Percentiles rank a stretch among this genome's conserved stretches.
Conservation (phyloP, 2,113 vertebrate species). For the Cyprinodon variegatus region DNA sequence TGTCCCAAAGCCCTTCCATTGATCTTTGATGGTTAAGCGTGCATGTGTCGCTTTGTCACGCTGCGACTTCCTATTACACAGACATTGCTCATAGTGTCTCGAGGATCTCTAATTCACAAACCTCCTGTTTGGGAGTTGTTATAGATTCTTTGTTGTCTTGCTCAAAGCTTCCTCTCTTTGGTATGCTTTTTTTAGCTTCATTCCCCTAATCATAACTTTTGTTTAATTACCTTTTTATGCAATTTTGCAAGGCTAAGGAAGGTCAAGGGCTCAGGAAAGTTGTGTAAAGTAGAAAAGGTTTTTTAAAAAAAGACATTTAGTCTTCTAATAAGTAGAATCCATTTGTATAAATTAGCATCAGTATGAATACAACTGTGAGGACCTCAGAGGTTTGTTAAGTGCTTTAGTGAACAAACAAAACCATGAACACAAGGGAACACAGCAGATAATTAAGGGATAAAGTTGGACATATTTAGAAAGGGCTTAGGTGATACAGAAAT, state of each 20-base stretch:
- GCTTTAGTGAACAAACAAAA: background rate
- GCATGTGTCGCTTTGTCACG: slow-evolving; percentile 15
- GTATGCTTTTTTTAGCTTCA: slow-evolving; percentile 22
- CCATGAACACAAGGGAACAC: background rate
- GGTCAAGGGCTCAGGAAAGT: background rate
- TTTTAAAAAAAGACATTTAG: background rate
- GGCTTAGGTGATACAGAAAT: too few species aligned
- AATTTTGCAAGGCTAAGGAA: background rate
- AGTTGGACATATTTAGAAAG: too few species aligned
- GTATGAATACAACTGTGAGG: background rate
- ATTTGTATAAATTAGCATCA: background rate
- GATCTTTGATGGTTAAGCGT: slow-evolving; percentile 34
- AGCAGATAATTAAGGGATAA: background rate
- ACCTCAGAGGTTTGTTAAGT: background rate
- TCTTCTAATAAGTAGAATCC: background rate
- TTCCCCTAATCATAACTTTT: slow-evolving; percentile 14
- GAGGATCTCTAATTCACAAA: slow-evolving; percentile 7
- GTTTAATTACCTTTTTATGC: slow-evolving; percentile 4
- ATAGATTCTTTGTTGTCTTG: background rate
- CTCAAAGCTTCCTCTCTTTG: background rate
- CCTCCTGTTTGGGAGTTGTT: slow-evolving; percentile 16
- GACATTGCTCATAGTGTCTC: slow-evolving; percentile 28
- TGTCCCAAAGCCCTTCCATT: slow-evolving; percentile 45
- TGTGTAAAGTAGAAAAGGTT: background rate
- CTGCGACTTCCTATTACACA: slow-evolving; percentile 13